phyloP scores from a whole-genome alignment of 2,113 vertebrate genomes.

The Hepsetus odoe region DNA sequence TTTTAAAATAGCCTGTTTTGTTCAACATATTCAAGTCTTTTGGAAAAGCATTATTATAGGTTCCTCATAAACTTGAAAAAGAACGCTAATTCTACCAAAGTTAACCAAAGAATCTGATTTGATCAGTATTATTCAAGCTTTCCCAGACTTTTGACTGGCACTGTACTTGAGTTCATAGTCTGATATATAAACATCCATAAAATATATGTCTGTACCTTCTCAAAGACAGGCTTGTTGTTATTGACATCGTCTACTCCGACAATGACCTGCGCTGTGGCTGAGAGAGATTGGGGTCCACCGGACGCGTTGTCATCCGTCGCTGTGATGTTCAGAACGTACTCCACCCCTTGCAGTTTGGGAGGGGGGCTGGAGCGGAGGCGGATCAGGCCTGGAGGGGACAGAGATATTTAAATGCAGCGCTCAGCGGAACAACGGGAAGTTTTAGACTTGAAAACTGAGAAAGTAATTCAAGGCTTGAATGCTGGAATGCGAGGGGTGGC shows the following conservation, averaged over 20 bases:
- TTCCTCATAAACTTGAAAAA: too few species aligned
- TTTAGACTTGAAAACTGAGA: neutral
- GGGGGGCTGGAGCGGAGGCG: slow-evolving; percentile 82
- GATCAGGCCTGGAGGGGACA: slow-evolving; percentile 78
- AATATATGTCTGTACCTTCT: slow-evolving; percentile 71
- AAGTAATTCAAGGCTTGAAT: neutral
- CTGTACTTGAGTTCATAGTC: neutral
- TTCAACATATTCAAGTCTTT: too few species aligned
- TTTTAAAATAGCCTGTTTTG: too few species aligned
- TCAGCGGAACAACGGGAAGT: neutral
- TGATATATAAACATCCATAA: neutral
- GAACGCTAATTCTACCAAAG: too few species aligned
- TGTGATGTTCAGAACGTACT: slow-evolving; percentile 84
- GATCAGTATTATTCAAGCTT: too few species aligned
- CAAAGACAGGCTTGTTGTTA: slow-evolving; percentile 89
- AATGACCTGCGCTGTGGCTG: slow-evolving; percentile 80
- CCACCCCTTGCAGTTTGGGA: slow-evolving; percentile 82
- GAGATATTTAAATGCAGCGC: slow-evolving; percentile 13
- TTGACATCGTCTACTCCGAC: slow-evolving; percentile 87
- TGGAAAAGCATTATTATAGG: too few species aligned
- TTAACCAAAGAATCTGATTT: too few species aligned
- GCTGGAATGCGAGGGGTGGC: neutral
- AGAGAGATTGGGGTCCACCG: slow-evolving; percentile 79
- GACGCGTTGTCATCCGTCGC: slow-evolving; percentile 86
- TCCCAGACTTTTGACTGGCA: too few species aligned